phyloP scores from a whole-genome alignment of 2,888 invertebrate genomes.

The Cataglyphis altisquamis region DNA sequence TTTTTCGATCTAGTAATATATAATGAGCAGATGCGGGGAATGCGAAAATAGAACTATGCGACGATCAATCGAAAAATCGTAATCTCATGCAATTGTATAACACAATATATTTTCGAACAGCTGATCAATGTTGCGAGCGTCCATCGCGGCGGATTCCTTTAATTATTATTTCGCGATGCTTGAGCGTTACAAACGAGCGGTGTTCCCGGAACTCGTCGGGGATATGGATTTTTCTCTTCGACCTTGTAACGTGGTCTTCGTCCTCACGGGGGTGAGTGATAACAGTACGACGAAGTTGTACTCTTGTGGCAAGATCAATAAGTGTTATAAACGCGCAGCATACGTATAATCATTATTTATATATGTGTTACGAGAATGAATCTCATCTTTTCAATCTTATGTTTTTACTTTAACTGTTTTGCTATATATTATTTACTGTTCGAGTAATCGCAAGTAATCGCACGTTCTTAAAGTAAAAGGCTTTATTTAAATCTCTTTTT shows the following conservation, averaged over 20 bases:
- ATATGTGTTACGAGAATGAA: slow-evolving; percentile 36
- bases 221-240: slow-evolving; percentile 40
- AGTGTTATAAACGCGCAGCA: slow-evolving; percentile 40
- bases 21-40: neutral
- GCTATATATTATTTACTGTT: neutral
- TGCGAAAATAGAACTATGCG: slow-evolving; percentile 43
- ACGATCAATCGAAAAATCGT: slow-evolving; percentile 23
- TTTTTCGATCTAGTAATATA: slow-evolving; percentile 27
- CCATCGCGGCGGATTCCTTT: neutral
- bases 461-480: neutral
- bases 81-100: slow-evolving; percentile 22
- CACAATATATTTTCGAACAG: neutral
- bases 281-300: neutral
- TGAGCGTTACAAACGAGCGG: neutral
- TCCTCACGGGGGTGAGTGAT: slow-evolving; percentile 6
- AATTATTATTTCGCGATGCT: neutral
- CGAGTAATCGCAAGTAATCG: neutral
- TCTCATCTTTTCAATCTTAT: neutral
- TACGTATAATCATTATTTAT: slow-evolving; percentile 16
- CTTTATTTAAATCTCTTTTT: neutral
- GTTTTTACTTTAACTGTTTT: neutral
- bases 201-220: slow-evolving; percentile 12
- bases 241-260: slow-evolving; percentile 39
- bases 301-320: slow-evolving; percentile 49
- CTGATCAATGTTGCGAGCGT: neutral